A percentile compares a stretch with the other conserved stretches of the same genome.
phyloP scores from a whole-genome alignment of 2,888 invertebrate genomes.

The Lycocerus yunnanus region DNA sequence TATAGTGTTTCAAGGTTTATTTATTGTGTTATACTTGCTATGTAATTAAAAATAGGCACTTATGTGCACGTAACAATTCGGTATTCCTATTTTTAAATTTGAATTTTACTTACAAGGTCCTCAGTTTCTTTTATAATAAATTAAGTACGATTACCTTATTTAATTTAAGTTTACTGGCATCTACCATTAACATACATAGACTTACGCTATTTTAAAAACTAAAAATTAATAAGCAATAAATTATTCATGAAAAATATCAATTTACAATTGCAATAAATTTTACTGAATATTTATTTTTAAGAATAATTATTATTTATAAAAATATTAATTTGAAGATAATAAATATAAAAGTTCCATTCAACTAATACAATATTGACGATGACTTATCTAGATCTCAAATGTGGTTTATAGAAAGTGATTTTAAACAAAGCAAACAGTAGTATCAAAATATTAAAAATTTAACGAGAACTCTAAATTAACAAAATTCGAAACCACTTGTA shows the following conservation, averaged over 20 bases:
- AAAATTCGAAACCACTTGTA: neutral
- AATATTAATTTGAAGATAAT: too few relatives aligned
- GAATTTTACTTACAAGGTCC: neutral
- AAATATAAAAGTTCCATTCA: too few relatives aligned
- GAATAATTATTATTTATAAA: too few relatives aligned
- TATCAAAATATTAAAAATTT: neutral
- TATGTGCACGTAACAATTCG: neutral
- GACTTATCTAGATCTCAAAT: neutral
- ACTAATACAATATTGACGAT: neutral
- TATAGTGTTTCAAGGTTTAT: constrained; percentile 7
- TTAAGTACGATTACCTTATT: neutral
- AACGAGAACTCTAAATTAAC: neutral
- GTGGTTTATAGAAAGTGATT: neutral
- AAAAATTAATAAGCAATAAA: too few relatives aligned
- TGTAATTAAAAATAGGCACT: neutral
- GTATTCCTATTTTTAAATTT: neutral
- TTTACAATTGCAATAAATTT: too few relatives aligned
- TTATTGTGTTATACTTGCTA: neutral
- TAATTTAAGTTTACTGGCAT: too few relatives aligned
- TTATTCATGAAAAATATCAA: too few relatives aligned
- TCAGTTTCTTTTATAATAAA: neutral
- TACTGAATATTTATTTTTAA: too few relatives aligned
- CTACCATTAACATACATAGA: too few relatives aligned
- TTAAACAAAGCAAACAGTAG: neutral
- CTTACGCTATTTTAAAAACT: too few relatives aligned